Percentiles rank a stretch among this genome's conserved stretches.
Conservation (phyloP, 2,113 vertebrate species). For the Thalassarche chlororhynchos region DNA sequence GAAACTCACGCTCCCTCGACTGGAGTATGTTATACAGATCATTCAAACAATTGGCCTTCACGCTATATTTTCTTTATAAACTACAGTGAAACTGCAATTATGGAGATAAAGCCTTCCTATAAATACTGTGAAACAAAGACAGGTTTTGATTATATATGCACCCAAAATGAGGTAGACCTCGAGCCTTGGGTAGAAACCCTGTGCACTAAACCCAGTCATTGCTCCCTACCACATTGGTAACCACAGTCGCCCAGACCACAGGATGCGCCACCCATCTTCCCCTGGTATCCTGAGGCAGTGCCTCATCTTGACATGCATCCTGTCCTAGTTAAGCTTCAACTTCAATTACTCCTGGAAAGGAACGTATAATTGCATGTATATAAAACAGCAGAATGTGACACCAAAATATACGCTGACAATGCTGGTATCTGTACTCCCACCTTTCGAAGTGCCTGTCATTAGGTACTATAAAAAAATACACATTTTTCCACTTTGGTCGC, state of each 20-base stretch:
- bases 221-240: background rate
- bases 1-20: background rate
- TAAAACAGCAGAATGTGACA: background rate
- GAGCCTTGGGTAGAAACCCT: background rate
- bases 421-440: background rate
- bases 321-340: background rate
- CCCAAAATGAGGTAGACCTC: background rate
- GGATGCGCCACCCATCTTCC: background rate
- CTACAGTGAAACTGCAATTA: constrained; percentile 8
- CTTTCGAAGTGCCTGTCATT: background rate
- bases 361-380: background rate
- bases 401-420: background rate
- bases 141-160: constrained; percentile 6
- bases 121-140: constrained; percentile 54
- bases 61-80: constrained; percentile 28
- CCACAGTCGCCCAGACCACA: background rate
- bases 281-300: background rate
- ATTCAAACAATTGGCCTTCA: background rate
- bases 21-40: background rate
- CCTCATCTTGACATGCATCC: background rate
- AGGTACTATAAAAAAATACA: background rate
- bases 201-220: background rate
- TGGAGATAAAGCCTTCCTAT: constrained; percentile 32
- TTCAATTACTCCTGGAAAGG: background rate
- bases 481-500: background rate